phyloP scores from a whole-genome alignment of 2,797 vertebrate genomes.

The Girardinus metallicus region DNA sequence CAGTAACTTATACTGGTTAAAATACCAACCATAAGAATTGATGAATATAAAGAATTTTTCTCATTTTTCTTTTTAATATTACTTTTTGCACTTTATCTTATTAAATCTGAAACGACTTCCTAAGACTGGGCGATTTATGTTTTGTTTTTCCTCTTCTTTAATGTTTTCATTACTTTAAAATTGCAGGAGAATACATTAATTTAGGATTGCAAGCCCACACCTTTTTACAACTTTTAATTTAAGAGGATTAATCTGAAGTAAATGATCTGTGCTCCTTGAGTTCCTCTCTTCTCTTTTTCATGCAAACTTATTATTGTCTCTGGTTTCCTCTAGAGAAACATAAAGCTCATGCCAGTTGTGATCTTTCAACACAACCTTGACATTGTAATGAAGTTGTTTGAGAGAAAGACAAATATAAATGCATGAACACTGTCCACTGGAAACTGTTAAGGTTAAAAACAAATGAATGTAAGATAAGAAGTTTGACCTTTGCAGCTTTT shows the following conservation, averaged over 20 bases:
- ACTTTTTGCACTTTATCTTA: not conserved
- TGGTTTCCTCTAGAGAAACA: conserved; percentile 32
- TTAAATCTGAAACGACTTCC: not conserved
- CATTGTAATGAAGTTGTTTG: conserved; percentile 19
- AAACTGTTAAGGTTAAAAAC: not conserved
- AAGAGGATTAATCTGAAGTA: conserved; percentile 18
- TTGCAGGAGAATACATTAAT: not conserved
- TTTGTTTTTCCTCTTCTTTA: not conserved
- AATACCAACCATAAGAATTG: not conserved
- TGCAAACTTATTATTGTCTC: conserved; percentile 25
- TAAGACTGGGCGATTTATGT: not conserved
- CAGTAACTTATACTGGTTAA: not conserved
- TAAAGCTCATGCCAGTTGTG: conserved; percentile 53
- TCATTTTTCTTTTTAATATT: not conserved
- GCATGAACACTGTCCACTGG: not conserved
- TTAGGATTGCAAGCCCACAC: not conserved
- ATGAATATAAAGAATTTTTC: not conserved
- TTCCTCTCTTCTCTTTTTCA: conserved; percentile 40
- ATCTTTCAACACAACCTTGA: conserved; percentile 54
- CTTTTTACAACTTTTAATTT: conserved; percentile 22
- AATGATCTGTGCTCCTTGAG: not conserved
- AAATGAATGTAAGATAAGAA: conserved; percentile 38
- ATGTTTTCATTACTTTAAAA: not conserved
- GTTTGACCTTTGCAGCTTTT: conserved; percentile 28
- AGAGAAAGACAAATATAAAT: conserved; percentile 34